Percentiles rank a stretch among this genome's conserved stretches.
Evolutionary conservation across 2,797 vertebrate genomes (phyloP).

Genomic region (Macroramphosus scolopax): DNA sequence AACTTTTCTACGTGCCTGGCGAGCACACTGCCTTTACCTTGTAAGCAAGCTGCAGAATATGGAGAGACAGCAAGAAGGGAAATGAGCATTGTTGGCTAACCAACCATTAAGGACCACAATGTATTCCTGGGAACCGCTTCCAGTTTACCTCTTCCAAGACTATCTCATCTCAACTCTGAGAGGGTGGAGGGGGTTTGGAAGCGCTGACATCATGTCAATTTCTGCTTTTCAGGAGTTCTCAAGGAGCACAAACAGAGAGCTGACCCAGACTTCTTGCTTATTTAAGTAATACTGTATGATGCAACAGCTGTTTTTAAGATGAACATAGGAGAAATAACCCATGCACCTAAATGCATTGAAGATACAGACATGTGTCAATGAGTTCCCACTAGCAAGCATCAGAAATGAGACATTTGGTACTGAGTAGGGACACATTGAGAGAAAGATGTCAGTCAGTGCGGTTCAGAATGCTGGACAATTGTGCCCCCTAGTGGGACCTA

Average conservation of each 20-base stretch:
- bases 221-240: constrained; percentile 56
- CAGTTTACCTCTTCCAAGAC: constrained; percentile 63
- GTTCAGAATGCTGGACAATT: constrained; percentile 57
- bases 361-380: constrained; percentile 55
- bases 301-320: constrained; percentile 54
- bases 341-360: constrained; percentile 73
- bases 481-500: constrained; percentile 60
- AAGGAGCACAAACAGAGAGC: constrained; percentile 48
- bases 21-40: constrained; percentile 51
- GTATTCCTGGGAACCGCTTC: constrained; percentile 55
- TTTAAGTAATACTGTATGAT: constrained; percentile 68
- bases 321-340: constrained; percentile 73
- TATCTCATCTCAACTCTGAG: constrained; percentile 58
- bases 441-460: constrained; percentile 35
- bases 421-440: constrained; percentile 29
- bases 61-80: constrained; percentile 55
- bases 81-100: constrained; percentile 47
- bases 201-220: constrained; percentile 51
- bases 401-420: constrained; percentile 68
- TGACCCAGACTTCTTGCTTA: constrained; percentile 62
- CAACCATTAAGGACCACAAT: constrained; percentile 51
- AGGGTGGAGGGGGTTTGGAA: constrained; percentile 55
- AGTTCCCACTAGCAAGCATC: constrained; percentile 55
- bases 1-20: constrained; percentile 64
- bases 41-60: constrained; percentile 42